These are phyloP conservation scores for Dermochelys coriacea DNA, from an alignment of 2,797 vertebrate genomes.

Conservation along the genomic window DNA sequence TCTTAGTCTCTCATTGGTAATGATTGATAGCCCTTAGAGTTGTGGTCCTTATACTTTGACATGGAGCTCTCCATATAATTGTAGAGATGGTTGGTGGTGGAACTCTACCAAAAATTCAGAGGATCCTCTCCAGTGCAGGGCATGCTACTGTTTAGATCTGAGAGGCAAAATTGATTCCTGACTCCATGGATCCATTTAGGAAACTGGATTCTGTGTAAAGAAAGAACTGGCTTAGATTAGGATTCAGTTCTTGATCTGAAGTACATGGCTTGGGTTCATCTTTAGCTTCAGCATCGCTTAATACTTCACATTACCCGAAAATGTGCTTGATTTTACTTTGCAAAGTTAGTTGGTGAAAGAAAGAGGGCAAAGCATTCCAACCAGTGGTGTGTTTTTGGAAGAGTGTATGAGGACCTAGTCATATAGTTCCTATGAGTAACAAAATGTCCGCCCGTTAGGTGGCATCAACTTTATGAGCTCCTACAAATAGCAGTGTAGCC, in stretches of 20 bases:
- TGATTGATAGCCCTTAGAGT: neutral
- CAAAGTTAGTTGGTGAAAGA: neutral
- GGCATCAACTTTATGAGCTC: neutral
- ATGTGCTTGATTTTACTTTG: neutral
- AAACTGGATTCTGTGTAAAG: neutral
- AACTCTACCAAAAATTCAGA: neutral
- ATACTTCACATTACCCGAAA: neutral
- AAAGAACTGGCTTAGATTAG: neutral
- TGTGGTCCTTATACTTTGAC: neutral
- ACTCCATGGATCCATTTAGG: neutral
- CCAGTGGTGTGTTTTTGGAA: neutral
- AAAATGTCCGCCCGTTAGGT: neutral
- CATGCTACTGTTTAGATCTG: fast-evolving
- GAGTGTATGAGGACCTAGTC: neutral
- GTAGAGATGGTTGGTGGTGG: neutral
- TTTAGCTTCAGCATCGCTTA: neutral
- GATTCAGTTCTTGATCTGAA: neutral
- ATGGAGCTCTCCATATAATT: neutral
- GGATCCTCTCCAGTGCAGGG: neutral
- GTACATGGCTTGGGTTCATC: neutral
- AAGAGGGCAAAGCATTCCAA: neutral
- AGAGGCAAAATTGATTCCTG: neutral
- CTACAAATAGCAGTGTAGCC: neutral
- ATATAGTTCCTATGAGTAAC: neutral
- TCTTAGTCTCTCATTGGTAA: neutral